Evolutionary conservation across 1,140 invertebrate species (phyloP).

Genomic region (Panonychus citri): DNA sequence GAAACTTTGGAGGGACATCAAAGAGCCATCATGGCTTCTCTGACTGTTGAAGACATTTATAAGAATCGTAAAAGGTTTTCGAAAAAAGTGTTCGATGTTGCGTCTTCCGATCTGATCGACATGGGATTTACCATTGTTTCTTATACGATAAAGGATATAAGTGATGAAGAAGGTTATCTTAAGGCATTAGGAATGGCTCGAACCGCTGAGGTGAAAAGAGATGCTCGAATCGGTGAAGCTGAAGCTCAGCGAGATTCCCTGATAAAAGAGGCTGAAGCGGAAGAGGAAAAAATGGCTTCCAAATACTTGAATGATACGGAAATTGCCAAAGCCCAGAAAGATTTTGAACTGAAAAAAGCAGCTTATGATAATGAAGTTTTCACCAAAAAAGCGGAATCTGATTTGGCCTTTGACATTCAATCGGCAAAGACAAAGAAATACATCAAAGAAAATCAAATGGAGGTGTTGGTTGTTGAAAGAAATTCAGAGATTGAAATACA

Average conservation of each 20-base stretch:
- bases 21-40: slow-evolving; percentile 91
- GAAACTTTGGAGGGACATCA: slow-evolving; percentile 94
- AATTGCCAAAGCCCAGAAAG: slow-evolving; percentile 80
- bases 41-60: slow-evolving; percentile 98
- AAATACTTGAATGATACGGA: slow-evolving; percentile 66
- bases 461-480: slow-evolving; percentile 25
- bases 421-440: slow-evolving; percentile 28
- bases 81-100: slow-evolving; percentile 80
- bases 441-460: slow-evolving; percentile 30
- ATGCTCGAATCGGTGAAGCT: slow-evolving; percentile 84
- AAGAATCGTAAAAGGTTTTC: slow-evolving; percentile 97
- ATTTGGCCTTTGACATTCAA: slow-evolving; percentile 27
- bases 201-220: slow-evolving; percentile 85
- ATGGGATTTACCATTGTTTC: slow-evolving; percentile 97
- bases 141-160: slow-evolving; percentile 88
- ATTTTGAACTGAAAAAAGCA: slow-evolving; percentile 91
- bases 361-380: slow-evolving; percentile 90
- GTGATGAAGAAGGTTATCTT: slow-evolving; percentile 91
- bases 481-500: slow-evolving; percentile 24
- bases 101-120: slow-evolving; percentile 78
- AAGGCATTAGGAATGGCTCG: slow-evolving; percentile 83
- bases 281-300: slow-evolving; percentile 77
- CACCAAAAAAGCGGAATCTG: slow-evolving; percentile 41
- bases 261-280: slow-evolving; percentile 77
- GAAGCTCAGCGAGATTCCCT: slow-evolving; percentile 56